phyloP scores from a whole-genome alignment of 2,888 invertebrate species.

The Lithophane ornitopus region DNA sequence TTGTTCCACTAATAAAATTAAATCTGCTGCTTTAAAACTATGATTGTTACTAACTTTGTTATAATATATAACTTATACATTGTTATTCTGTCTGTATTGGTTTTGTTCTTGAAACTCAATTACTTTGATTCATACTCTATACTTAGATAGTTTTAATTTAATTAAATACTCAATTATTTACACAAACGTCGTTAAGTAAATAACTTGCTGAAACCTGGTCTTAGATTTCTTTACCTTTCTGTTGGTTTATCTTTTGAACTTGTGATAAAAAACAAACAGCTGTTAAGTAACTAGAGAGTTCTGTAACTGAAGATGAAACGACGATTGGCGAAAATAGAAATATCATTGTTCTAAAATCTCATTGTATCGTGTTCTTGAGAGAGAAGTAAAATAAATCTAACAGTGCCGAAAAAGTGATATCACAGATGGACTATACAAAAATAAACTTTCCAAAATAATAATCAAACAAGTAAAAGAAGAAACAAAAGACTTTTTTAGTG shows the following conservation, averaged over 20 bases:
- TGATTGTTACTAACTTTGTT: conserved; percentile 26
- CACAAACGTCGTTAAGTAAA: conserved; percentile 6
- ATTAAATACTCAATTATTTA: conserved; percentile 8
- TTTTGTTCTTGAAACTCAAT: conserved; percentile 25
- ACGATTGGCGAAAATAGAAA: background rate
- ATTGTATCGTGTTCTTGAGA: background rate
- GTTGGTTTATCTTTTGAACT: conserved; percentile 1
- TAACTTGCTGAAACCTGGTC: background rate
- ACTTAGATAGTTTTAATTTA: conserved; percentile 10
- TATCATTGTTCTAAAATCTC: background rate
- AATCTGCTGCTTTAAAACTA: conserved; percentile 37
- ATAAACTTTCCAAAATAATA: background rate
- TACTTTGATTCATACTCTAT: conserved; percentile 16
- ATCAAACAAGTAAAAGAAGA: background rate
- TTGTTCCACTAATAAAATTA: conserved; percentile 43
- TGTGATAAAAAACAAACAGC: conserved; percentile 8
- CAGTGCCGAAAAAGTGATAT: conserved; percentile 6
- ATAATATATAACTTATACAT: background rate
- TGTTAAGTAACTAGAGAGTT: background rate
- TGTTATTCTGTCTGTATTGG: conserved; percentile 17
- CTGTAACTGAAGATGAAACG: background rate
- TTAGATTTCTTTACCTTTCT: background rate
- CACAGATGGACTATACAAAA: conserved; percentile 30
- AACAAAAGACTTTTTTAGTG: conserved; percentile 7
- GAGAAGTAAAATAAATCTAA: background rate